Percentiles rank a stretch among this genome's conserved stretches.
phyloP scores from a whole-genome alignment of 2,113 vertebrate genomes.

The Cnemophilus loriae region DNA sequence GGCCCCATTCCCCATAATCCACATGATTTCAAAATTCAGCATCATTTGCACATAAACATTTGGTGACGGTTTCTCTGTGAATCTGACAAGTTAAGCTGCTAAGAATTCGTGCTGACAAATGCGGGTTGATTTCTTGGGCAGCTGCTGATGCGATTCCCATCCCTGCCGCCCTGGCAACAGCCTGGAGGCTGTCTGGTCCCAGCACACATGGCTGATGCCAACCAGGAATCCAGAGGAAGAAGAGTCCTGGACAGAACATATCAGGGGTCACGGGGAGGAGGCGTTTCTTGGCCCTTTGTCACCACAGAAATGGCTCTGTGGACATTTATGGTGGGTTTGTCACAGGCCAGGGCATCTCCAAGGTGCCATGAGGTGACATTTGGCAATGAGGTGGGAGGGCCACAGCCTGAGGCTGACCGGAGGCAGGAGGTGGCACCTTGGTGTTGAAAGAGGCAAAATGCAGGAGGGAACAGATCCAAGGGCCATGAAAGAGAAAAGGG shows the following conservation, averaged over 20 bases:
- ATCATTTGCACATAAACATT: constrained; percentile 82
- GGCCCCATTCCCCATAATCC: constrained; percentile 81
- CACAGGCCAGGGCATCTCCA: not conserved
- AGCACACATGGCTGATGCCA: not conserved
- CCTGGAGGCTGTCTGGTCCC: constrained; percentile 24
- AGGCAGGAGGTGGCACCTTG: constrained; percentile 43
- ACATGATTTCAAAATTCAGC: constrained; percentile 80
- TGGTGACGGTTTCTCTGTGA: constrained; percentile 78
- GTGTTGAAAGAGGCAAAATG: constrained; percentile 41
- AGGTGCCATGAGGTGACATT: not conserved
- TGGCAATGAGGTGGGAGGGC: not conserved
- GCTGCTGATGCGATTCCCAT: constrained; percentile 74
- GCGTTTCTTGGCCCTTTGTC: not conserved
- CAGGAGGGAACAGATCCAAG: not conserved
- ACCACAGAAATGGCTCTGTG: not conserved
- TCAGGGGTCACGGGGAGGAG: not conserved
- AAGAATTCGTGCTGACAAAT: constrained; percentile 77
- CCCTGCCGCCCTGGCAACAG: constrained; percentile 61
- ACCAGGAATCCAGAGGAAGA: not conserved
- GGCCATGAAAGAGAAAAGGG: not conserved
- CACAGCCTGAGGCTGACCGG: not conserved
- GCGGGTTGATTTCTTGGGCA: constrained; percentile 72
- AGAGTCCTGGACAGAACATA: not conserved
- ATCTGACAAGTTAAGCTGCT: constrained; percentile 84
- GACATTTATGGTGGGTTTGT: not conserved